Conservation (phyloP, 2,888 invertebrate genomes). For the Xanthia togata region DNA sequence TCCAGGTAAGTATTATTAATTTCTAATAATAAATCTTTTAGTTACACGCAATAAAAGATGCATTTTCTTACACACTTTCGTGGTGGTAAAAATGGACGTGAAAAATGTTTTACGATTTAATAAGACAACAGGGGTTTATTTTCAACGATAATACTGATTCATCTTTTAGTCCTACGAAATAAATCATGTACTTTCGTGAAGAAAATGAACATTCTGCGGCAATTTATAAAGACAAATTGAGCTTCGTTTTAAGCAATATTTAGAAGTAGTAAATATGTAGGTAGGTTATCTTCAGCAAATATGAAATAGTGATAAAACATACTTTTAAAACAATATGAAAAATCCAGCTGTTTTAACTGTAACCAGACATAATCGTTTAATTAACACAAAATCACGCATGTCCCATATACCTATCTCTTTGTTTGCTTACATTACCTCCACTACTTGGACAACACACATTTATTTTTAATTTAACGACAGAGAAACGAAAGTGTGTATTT, state of each 20-base stretch:
- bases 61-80: constrained; percentile 26
- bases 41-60: constrained; percentile 10
- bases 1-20: neutral
- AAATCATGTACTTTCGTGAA: neutral
- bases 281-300: too few species aligned
- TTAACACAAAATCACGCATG: constrained; percentile 21
- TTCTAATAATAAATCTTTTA: constrained; percentile 13
- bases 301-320: too few species aligned
- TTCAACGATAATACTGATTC: constrained; percentile 9
- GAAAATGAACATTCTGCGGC: neutral
- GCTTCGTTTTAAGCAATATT: neutral
- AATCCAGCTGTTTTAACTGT: too few species aligned
- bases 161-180: neutral
- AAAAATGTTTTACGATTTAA: neutral
- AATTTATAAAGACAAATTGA: neutral
- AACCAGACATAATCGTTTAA: neutral
- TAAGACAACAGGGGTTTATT: neutral
- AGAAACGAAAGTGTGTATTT: constrained; percentile 56
- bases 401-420: constrained; percentile 12
- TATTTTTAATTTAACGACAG: constrained; percentile 51
- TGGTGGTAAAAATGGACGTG: neutral
- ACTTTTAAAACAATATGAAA: too few species aligned
- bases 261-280: too few species aligned
- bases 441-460: constrained; percentile 18
- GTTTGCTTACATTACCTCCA: constrained; percentile 16